Conservation (phyloP, 92 coral and sea anemone species). For the Porites lobata region DNA sequence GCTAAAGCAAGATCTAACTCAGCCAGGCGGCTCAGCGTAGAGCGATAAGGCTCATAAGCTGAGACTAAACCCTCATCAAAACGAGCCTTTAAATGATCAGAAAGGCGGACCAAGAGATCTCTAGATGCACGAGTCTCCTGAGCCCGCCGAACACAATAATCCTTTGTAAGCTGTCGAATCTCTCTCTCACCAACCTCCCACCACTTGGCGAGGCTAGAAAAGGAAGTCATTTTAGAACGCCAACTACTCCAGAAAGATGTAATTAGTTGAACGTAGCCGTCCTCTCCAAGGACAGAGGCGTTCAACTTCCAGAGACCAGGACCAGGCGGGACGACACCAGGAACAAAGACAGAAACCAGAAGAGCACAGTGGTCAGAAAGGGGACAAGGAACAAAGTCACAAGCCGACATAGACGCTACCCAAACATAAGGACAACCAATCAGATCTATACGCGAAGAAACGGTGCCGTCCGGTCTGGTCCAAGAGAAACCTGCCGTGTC, state of each 20-base stretch:
- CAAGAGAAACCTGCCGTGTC: too few species aligned
- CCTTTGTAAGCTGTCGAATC: background rate
- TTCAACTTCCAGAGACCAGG: constrained; percentile 46
- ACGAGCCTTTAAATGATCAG: background rate
- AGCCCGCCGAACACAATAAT: background rate
- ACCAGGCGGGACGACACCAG: background rate
- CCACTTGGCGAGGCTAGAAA: background rate
- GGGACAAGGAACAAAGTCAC: too few species aligned
- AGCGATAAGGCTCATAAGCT: background rate
- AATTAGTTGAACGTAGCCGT: background rate
- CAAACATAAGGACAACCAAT: too few species aligned
- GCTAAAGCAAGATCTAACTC: background rate
- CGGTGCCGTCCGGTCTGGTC: too few species aligned
- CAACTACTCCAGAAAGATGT: constrained; percentile 18
- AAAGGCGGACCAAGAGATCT: background rate
- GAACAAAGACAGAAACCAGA: too few species aligned
- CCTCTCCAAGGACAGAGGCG: background rate
- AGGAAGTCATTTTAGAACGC: background rate
- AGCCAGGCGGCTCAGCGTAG: background rate
- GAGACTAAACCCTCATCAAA: background rate
- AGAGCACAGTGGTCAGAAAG: too few species aligned
- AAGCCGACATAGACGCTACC: too few species aligned
- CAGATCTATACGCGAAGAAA: too few species aligned
- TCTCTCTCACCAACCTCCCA: constrained; percentile 42
- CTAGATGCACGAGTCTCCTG: background rate